Evolutionary conservation across 2,888 invertebrate species (phyloP), one percentile per base, ranked within the genome.

Genomic region (Aleiodes leptofemur): DNA sequence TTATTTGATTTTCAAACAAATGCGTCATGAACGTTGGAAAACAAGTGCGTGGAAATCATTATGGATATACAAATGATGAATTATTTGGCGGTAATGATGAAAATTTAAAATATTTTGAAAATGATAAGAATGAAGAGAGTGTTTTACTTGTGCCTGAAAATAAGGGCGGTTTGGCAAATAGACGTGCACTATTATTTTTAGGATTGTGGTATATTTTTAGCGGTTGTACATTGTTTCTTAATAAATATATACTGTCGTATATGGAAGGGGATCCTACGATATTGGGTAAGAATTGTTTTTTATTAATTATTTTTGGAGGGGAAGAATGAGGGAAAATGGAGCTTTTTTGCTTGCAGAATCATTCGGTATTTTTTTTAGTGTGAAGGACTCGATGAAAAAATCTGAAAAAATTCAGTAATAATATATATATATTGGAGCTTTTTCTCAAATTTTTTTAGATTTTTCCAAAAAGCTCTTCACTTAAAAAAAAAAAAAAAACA

Each of bases 161-260:
- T 13, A 90, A 89, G 79, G 83, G 92, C 76, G 93, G 93, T 31
- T 88, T 94, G 71, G 90, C 91, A 59, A 93, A 92, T 85, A 88
- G 92, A 50, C 89, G 93, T 83, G 94, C 94, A 34, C 86, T 93
- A 59, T 86, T 92, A 79, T 93, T 94, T 86, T 88, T 94, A 56
- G 86, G 93, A 69, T 87, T 95, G 77, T 95, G 95, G 95, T 95
- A 95, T 85, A 91, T 95, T 84, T 95, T 95, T 87, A 95, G 95
- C 87, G 94, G 94, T 8, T 94, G 94, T 86, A 95, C 95, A 1
- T 90, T 95, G 69, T 95, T 95, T 88, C 90, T 95, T 76, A 95
- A 95, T 89, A 95, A 95, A 86, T 95, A 95, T 86, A 95, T 95
- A 83, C 90, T 95, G 76, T 92, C 94, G 0, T 94, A 93, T 82